Evolutionary conservation across 2,797 vertebrate genomes (phyloP).

Genomic region (Uromys caudimaculatus): DNA sequence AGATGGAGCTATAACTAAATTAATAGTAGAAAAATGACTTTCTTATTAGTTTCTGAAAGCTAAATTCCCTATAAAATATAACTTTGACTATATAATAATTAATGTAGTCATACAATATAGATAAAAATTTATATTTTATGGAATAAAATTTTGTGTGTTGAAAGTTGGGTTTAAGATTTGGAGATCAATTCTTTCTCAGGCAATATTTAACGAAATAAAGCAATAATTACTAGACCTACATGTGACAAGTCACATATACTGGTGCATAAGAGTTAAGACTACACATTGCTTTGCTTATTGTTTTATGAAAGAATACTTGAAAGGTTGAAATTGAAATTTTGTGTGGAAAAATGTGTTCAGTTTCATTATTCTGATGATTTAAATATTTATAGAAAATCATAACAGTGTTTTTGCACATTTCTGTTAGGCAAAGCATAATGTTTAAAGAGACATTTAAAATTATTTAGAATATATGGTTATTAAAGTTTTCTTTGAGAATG

Average conservation of each 20-base stretch:
- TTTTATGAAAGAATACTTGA: background rate
- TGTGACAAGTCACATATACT: background rate
- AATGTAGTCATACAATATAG: background rate
- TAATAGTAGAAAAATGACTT: slow-evolving; percentile 78
- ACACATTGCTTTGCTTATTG: background rate
- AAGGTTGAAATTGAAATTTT: background rate
- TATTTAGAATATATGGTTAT: background rate
- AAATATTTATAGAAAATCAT: slow-evolving; percentile 34
- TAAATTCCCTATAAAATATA: slow-evolving; percentile 77
- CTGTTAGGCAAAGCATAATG: background rate
- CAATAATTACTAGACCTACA: background rate
- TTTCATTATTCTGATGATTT: background rate
- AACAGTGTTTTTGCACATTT: background rate
- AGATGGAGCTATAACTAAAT: slow-evolving; percentile 79
- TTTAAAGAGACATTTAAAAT: background rate
- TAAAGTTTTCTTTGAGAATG: slow-evolving; percentile 15
- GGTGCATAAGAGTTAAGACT: background rate
- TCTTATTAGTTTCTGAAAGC: slow-evolving; percentile 81
- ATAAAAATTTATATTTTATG: background rate
- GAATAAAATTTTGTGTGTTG: background rate
- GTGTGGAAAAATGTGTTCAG: background rate
- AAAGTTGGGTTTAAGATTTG: slow-evolving; percentile 8
- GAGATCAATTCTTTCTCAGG: background rate
- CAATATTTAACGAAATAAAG: background rate
- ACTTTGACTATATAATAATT: slow-evolving; percentile 35